Conservation (phyloP, 2,113 vertebrate genomes). For the Anoura caudifer region DNA sequence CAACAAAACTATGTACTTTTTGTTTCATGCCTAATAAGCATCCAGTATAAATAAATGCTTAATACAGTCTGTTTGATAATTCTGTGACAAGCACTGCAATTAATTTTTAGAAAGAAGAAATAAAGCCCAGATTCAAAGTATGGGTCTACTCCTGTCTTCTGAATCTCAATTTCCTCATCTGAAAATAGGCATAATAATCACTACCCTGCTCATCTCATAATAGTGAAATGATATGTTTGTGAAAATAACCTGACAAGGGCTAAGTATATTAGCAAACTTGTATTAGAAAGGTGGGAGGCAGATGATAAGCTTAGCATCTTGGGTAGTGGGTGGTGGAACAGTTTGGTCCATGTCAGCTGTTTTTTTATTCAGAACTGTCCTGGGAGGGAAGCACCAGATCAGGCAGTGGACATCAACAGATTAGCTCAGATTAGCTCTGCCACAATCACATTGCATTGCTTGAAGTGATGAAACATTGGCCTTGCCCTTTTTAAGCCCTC, state of each 20-base stretch:
- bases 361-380: background rate
- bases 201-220: background rate
- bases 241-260: background rate
- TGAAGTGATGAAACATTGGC: background rate
- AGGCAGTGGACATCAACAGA: constrained; percentile 26
- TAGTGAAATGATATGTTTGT: background rate
- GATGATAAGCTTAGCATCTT: background rate
- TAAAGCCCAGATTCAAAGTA: background rate
- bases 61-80: background rate
- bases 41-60: background rate
- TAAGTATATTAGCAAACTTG: background rate
- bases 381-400: background rate
- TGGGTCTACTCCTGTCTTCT: background rate
- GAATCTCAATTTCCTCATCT: background rate
- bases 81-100: background rate
- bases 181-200: background rate
- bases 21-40: background rate
- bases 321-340: background rate
- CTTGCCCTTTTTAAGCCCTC: constrained; percentile 29
- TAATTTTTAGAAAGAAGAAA: background rate
- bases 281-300: background rate
- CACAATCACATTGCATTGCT: constrained; percentile 2
- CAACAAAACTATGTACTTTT: background rate
- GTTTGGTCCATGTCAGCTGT: background rate
- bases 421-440: constrained; percentile 19